Percentiles rank a stretch among this genome's conserved stretches.
phyloP scores from a whole-genome alignment of 35 echinoderm and acorn worm genomes.

The Nesometra sesokonis region DNA sequence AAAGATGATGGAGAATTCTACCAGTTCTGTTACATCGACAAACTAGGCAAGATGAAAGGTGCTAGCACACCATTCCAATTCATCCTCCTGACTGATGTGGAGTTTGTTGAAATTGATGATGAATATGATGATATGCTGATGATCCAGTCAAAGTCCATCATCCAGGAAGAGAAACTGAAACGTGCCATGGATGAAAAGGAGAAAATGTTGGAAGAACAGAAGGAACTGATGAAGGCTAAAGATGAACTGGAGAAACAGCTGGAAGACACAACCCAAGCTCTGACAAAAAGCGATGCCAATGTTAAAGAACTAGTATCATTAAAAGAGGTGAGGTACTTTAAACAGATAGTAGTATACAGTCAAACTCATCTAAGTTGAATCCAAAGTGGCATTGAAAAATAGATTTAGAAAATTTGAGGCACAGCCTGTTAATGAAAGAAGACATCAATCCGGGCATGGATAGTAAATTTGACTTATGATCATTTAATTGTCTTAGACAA shows the following conservation, averaged over 20 bases:
- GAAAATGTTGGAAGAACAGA: slow-evolving; percentile 38
- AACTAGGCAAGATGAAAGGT: slow-evolving; percentile 65
- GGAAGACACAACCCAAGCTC: neutral
- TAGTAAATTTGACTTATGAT: too few relatives aligned
- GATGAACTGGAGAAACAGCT: slow-evolving; percentile 35
- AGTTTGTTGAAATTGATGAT: slow-evolving; percentile 84
- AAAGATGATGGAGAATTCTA: slow-evolving; percentile 96
- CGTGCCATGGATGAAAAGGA: slow-evolving; percentile 23
- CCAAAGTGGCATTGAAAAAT: too few relatives aligned
- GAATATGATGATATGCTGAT: slow-evolving; percentile 67
- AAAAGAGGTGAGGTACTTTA: slow-evolving; percentile 7
- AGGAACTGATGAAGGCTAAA: slow-evolving; percentile 34
- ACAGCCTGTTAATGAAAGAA: too few relatives aligned
- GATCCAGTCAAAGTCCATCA: slow-evolving; percentile 59
- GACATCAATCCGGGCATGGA: too few relatives aligned
- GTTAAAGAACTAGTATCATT: slow-evolving; percentile 26
- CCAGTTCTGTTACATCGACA: slow-evolving; percentile 92
- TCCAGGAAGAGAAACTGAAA: slow-evolving; percentile 20
- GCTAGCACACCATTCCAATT: slow-evolving; percentile 94
- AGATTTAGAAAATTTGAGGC: too few relatives aligned
- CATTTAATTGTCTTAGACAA: too few relatives aligned
- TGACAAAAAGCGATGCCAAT: neutral
- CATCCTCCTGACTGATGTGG: slow-evolving; percentile 46
- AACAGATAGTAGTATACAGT: too few relatives aligned
- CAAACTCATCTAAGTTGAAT: too few relatives aligned